Percentiles rank a stretch among this genome's conserved stretches.
phyloP scores from a whole-genome alignment of 2,113 vertebrate genomes.

The Cephalopterus ornatus region DNA sequence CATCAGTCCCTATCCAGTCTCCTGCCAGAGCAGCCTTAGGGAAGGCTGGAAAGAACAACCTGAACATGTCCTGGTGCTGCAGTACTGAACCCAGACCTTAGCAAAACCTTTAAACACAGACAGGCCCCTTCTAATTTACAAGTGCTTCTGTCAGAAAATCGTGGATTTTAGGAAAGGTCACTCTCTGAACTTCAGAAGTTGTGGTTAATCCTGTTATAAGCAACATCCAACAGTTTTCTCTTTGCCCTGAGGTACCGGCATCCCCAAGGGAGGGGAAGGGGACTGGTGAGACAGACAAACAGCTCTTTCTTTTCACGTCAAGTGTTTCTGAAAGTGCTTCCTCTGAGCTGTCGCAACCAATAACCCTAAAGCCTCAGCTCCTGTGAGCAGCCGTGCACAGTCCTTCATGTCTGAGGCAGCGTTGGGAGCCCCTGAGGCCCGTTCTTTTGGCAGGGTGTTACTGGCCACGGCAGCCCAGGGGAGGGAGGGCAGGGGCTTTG shows the following conservation, averaged over 20 bases:
- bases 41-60: background rate
- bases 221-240: background rate
- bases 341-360: rapidly evolving
- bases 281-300: no score
- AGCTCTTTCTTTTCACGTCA: background rate
- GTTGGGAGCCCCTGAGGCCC: background rate
- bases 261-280: background rate
- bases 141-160: background rate
- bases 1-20: no score
- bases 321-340: background rate
- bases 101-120: background rate
- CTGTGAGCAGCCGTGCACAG: background rate
- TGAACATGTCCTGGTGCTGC: background rate
- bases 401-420: background rate
- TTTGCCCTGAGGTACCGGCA: background rate
- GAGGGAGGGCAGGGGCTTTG: background rate
- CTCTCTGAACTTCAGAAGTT: background rate
- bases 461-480: rapidly evolving
- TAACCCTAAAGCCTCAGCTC: background rate
- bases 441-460: rapidly evolving
- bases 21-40: background rate
- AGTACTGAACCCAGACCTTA: background rate
- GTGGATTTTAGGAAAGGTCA: background rate
- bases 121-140: background rate
- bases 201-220: background rate